Base-by-base conservation (phyloP, 2,113 vertebrate genomes). In the Pseudopodoces humilis region DNA sequence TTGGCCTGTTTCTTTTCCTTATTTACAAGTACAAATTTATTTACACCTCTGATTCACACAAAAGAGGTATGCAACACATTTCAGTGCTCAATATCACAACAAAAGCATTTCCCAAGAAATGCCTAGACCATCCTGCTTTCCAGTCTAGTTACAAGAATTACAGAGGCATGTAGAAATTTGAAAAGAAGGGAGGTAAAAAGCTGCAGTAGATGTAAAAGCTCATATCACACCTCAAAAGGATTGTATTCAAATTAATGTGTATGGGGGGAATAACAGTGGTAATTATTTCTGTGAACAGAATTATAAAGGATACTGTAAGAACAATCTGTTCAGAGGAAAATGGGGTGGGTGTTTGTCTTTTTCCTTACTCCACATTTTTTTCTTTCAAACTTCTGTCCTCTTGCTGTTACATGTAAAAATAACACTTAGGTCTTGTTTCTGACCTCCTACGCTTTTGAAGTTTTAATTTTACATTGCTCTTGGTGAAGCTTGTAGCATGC, bases 291-390 rank as follows among this genome's bases (percentile, higher is more conserved):
- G 6, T 68, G 17, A 52, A 24, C 1, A 52, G 43, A 43, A 43
- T 43, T 43, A 43, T 16, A 43, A 43, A 43, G 15, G 43, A 43
- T 43, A 43, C 43, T 43, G 16, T 35, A 68, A 68, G n/a, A 56
- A 46, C 27, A 44, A 14, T 9, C 6, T 33, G 6, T 16, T 63
- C 21, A 63, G 50, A 53, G 28, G 24, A 59, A 86, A 78, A 43
- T 1, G 3, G 2, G 6, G 2, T 59, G 2, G 6, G 2, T 59
- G 22, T 44, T 59, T 64, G 12, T 7, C n/a, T 62, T 62, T 20
- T 43, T 58, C 18, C 41, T 83, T 43, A 24, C 15, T 60, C 3
- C 0, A 2, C 3, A 2, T 39, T 55, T 52, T 47, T 58, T 60
- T 15, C 56, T 80, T 78, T 53, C 15, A 47, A 9, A 11, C 4